These are phyloP conservation scores for Athalia circularis DNA, from an alignment of 2,888 invertebrate genomes.

Conservation along the genomic window DNA sequence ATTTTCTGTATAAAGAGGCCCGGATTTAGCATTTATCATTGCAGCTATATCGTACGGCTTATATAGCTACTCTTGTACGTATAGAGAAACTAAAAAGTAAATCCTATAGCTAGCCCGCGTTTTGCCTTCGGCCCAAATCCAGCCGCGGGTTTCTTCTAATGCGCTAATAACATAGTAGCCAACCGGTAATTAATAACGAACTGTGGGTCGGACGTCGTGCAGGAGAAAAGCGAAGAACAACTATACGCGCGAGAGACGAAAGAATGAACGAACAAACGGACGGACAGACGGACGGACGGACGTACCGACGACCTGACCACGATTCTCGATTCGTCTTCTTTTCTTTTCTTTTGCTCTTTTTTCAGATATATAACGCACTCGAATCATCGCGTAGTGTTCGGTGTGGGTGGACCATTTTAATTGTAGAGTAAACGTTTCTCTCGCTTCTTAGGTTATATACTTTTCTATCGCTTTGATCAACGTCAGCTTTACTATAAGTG, in stretches of 20 bases:
- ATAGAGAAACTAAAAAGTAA: neutral
- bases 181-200: constrained; percentile 71
- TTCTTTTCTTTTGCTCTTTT: neutral
- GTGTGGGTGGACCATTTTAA: constrained; percentile 60
- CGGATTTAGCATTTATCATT: constrained; percentile 38
- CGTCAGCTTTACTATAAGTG: constrained; percentile 53
- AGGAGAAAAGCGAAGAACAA: neutral
- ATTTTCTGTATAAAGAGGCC: neutral
- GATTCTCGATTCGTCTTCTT: too few relatives aligned
- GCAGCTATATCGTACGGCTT: constrained; percentile 2
- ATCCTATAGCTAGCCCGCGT: constrained; percentile 41
- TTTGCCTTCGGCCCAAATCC: constrained; percentile 58
- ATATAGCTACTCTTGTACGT: neutral
- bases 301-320: neutral
- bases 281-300: constrained; percentile 32
- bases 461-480: constrained; percentile 30
- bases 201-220: constrained; percentile 36
- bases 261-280: constrained; percentile 21
- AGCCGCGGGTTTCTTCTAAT: constrained; percentile 71
- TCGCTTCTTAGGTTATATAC: constrained; percentile 9
- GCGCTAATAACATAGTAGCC: constrained; percentile 72
- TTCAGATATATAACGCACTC: neutral
- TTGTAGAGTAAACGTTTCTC: constrained; percentile 46
- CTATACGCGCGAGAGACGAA: neutral
- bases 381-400: constrained; percentile 43